Evolutionary conservation across 92 coral and sea anemone species (phyloP).

Genomic region (Hydrozoanthus gracilis): DNA sequence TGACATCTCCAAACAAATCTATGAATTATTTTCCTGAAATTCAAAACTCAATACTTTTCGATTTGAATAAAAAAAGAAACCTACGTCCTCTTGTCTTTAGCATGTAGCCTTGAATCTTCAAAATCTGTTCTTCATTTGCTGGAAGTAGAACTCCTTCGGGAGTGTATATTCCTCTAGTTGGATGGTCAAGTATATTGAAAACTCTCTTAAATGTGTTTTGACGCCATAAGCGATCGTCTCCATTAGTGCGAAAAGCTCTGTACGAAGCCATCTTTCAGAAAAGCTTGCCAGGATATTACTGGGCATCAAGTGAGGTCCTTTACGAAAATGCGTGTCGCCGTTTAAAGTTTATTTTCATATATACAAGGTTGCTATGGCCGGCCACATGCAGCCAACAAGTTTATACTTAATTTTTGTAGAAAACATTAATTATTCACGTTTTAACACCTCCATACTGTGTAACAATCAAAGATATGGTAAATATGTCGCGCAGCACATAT

Average conservation of each 20-base stretch:
- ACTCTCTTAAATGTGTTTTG: slow-evolving; percentile 76
- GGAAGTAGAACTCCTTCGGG: not conserved
- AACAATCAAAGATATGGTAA: not conserved
- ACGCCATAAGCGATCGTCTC: slow-evolving; percentile 5
- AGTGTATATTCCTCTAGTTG: slow-evolving; percentile 36
- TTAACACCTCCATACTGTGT: not conserved
- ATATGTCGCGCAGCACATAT: not conserved
- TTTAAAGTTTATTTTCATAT: not conserved
- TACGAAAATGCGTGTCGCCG: not conserved
- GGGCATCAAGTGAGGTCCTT: not conserved
- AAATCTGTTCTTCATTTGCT: slow-evolving; percentile 14
- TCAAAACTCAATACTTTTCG: too few species aligned
- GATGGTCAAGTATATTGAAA: slow-evolving; percentile 68
- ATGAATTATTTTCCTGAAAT: not conserved
- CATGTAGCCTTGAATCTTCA: slow-evolving; percentile 12
- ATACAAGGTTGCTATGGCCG: slow-evolving; percentile 32
- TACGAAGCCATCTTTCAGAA: not conserved
- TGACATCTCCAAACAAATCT: not conserved
- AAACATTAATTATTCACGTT: slow-evolving; percentile 30
- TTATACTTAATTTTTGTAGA: not conserved
- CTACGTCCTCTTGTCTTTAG: slow-evolving; percentile 20
- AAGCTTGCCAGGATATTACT: not conserved
- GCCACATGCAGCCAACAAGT: slow-evolving; percentile 2
- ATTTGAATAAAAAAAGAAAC: slow-evolving; percentile 3
- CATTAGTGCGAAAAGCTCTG: not conserved